Percentiles rank a stretch among this genome's conserved stretches.
phyloP scores from a whole-genome alignment of 2,888 invertebrate species.

The Agrotis clavis region DNA sequence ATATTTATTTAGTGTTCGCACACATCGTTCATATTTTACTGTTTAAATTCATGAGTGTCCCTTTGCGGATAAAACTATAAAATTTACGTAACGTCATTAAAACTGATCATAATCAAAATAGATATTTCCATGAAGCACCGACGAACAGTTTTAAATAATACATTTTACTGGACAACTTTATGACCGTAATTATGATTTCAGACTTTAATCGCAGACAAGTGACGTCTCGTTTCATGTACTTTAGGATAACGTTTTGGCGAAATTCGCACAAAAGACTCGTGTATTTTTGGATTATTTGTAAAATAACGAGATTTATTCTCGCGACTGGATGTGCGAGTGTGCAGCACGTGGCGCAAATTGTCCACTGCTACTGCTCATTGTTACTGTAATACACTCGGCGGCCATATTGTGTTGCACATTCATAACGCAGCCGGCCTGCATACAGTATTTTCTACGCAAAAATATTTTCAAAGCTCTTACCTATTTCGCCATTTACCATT shows the following conservation, averaged over 20 bases:
- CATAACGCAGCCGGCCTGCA: slow-evolving; percentile 56
- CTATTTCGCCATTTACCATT: slow-evolving; percentile 47
- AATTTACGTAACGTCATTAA: slow-evolving; percentile 36
- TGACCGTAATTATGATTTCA: slow-evolving; percentile 45
- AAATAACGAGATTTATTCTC: slow-evolving; percentile 50
- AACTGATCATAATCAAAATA: slow-evolving; percentile 44
- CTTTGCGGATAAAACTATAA: slow-evolving; percentile 36
- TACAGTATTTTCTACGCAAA: slow-evolving; percentile 53
- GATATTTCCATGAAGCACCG: slow-evolving; percentile 39
- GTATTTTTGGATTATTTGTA: slow-evolving; percentile 45
- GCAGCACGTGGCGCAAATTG: slow-evolving; percentile 72
- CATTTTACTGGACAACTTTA: slow-evolving; percentile 42
- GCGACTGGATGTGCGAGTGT: slow-evolving; percentile 24
- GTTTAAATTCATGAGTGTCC: slow-evolving; percentile 22
- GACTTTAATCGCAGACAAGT: slow-evolving; percentile 40
- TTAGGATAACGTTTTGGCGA: slow-evolving; percentile 21
- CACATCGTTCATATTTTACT: slow-evolving; percentile 30
- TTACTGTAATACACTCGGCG: slow-evolving; percentile 57
- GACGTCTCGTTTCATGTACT: slow-evolving; percentile 33
- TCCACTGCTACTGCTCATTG: slow-evolving; percentile 68
- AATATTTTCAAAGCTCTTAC: slow-evolving; percentile 56
- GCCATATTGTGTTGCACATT: slow-evolving; percentile 63
- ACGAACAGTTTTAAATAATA: slow-evolving; percentile 31
- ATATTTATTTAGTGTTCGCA: slow-evolving; percentile 43
- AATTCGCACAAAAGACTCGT: slow-evolving; percentile 24